Conservation (phyloP, 2,797 vertebrate genomes). For the Falco peregrinus region DNA sequence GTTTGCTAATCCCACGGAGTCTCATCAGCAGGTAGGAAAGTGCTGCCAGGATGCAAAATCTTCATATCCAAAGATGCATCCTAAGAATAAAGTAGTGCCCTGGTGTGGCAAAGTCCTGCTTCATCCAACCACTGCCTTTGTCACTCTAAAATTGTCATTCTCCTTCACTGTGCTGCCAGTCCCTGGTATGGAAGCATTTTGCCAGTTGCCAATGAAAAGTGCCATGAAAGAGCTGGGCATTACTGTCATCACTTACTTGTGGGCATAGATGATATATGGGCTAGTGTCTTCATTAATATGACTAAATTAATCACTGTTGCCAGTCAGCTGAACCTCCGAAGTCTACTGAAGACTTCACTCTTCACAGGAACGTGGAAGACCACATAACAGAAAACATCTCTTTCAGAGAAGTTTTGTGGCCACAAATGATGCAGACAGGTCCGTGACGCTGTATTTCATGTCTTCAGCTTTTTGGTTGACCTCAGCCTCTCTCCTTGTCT, state of each 20-base stretch:
- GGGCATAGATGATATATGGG: background rate
- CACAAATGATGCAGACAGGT: background rate
- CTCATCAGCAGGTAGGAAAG: background rate
- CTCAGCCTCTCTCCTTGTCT: background rate
- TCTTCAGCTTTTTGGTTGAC: background rate
- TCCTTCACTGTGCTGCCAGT: rapidly evolving
- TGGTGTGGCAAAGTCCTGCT: background rate
- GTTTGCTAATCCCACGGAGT: background rate
- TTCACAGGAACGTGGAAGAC: background rate
- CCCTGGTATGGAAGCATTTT: no score
- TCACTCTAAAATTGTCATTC: background rate
- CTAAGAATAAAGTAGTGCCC: background rate
- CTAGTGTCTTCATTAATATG: background rate
- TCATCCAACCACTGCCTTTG: no score
- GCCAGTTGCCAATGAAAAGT: no score
- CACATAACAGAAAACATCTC: background rate
- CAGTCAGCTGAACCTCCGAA: background rate
- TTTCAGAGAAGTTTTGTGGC: background rate
- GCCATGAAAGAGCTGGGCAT: no score
- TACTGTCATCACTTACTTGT: background rate
- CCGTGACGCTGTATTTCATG: background rate
- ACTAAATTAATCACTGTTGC: background rate
- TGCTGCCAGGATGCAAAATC: background rate
- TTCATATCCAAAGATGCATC: background rate
- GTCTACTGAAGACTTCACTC: background rate